Percentiles rank a stretch among this genome's conserved stretches.
phyloP scores from a whole-genome alignment of 1,140 invertebrate genomes.

The Sycophaga agraensis region DNA sequence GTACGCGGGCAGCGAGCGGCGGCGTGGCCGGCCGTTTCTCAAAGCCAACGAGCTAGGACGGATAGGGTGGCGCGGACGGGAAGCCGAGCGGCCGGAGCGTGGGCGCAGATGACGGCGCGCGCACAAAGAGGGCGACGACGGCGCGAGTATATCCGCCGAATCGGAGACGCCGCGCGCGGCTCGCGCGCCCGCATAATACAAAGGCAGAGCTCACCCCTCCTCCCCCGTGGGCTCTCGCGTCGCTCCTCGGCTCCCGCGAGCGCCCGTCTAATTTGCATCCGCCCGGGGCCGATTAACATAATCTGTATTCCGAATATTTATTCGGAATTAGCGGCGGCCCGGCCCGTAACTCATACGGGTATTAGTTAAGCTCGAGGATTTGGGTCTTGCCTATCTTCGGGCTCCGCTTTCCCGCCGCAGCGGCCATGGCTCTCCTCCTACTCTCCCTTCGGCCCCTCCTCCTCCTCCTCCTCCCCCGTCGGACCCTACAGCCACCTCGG shows the following conservation, averaged over 20 bases:
- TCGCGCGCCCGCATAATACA: no score
- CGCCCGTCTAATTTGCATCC: conserved; percentile 27
- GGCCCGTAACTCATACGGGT: conserved; percentile 54
- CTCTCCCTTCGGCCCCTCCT: not conserved
- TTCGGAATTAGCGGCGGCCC: conserved; percentile 54
- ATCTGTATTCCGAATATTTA: conserved; percentile 60
- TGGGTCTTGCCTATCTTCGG: conserved; percentile 52
- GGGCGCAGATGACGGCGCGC: no score
- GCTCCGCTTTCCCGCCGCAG: not conserved
- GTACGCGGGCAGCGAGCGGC: no score
- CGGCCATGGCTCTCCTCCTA: not conserved
- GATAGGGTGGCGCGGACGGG: no score
- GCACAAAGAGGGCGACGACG: no score
- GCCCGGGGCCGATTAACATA: conserved; percentile 53
- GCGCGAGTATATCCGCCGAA: no score
- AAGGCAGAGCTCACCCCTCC: no score
- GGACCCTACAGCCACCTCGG: not conserved
- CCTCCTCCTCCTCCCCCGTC: not conserved
- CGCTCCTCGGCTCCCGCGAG: not conserved
- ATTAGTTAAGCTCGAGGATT: conserved; percentile 58
- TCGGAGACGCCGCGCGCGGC: no score
- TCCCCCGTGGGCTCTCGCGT: not conserved
- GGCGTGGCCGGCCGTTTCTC: no score
- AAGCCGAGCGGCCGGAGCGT: no score
- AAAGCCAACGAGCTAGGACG: no score